phyloP scores from a whole-genome alignment of 2,888 invertebrate species.

The Lepeophtheirus nordmannii region DNA sequence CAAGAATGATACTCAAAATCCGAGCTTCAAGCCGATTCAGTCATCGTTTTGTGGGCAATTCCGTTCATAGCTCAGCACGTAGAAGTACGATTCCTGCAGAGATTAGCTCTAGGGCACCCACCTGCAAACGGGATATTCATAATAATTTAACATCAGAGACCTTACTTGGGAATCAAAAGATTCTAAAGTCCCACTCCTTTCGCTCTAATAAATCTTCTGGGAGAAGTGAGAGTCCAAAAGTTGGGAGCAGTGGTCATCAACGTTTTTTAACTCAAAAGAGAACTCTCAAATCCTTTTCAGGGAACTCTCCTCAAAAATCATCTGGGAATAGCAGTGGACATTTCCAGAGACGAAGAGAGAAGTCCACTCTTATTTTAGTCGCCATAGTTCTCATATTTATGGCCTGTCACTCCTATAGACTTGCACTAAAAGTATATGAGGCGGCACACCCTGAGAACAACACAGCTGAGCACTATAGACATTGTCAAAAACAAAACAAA shows the following conservation, averaged over 20 bases:
- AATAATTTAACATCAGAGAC: not conserved
- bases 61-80: not conserved
- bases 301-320: not conserved
- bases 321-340: not conserved
- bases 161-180: not conserved
- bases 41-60: conserved; percentile 15
- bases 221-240: too few relatives aligned
- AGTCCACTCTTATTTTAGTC: conserved; percentile 4
- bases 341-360: conserved; percentile 14
- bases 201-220: too few relatives aligned
- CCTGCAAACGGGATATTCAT: too few relatives aligned
- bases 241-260: too few relatives aligned
- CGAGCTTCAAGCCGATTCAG: conserved; percentile 13
- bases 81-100: not conserved
- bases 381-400: conserved; percentile 13
- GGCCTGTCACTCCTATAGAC: conserved; percentile 10
- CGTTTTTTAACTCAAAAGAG: not conserved
- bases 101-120: too few relatives aligned
- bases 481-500: conserved; percentile 1
- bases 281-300: not conserved
- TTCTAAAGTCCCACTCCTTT: not conserved
- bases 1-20: conserved; percentile 6
- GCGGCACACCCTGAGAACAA: conserved; percentile 6
- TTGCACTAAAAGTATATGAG: conserved; percentile 11
- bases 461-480: conserved; percentile 9